Evolutionary conservation across 2,113 vertebrate species (phyloP), one percentile per base, ranked within the genome.

Genomic region (Amblyornis subalaris): DNA sequence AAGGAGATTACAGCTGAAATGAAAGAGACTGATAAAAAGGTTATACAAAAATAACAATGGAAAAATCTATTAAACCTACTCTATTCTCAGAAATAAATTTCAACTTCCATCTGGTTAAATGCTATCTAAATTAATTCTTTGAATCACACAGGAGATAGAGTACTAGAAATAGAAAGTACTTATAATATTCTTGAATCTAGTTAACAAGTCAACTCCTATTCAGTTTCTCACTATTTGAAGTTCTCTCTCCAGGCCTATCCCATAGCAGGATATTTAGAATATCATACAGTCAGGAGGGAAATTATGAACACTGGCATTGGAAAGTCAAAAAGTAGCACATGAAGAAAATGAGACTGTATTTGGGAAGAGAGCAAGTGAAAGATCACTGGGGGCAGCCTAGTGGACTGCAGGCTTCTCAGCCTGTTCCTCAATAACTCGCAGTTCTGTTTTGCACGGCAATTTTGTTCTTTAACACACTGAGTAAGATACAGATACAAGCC

Each of bases 31-130:
- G n/a, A 51, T 82, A 90, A 71, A n/a, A 92, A 42, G 38, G 21
- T 92, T 84, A 60, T 77, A 74, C 25, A 83, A 80, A 93, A 94
- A 94, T 89, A 93, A 92, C 73, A 94, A 89, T 85, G 66, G 25
- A 76, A 78, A 89, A 75, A 66, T 70, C 54, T 66, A 70, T 83
- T 85, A 79, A 89, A 79, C 50, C 20, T 58, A 22, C 29, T 79
- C 79, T 65, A 65, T 47, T 82, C 42, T 54, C 69, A 66, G 89
- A 91, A 87, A 90, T 69, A 23, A 71, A 66, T 40, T 45, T 77
- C 10, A 82, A 90, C 73, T 94, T 87, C 54, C 82, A 86, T 93
- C 71, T 85, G 62, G 38, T 48, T 93, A 95, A 95, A 88, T 70
- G 17, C 26, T 88, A 47, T 73, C 58, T 88, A 91, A 95, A 93